Conservation (phyloP, 2,888 invertebrate species). For the Aspidapion aeneum region DNA sequence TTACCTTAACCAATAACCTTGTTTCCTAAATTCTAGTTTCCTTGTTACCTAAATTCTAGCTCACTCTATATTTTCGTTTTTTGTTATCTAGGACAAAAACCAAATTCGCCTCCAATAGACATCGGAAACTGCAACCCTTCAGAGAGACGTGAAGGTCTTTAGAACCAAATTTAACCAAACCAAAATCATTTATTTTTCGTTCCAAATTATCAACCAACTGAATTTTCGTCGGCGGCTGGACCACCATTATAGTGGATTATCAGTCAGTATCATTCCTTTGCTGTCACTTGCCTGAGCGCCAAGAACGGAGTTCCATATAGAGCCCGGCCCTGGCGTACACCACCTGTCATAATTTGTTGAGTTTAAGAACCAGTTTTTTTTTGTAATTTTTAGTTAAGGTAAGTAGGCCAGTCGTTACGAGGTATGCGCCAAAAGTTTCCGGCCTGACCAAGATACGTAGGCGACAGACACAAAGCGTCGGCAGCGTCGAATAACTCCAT, state of each 20-base stretch:
- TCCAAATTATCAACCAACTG: constrained; percentile 11
- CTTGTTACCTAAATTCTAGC: no score
- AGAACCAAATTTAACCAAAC: constrained; percentile 26
- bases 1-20: no score
- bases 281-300: background rate
- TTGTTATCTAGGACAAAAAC: constrained; percentile 75
- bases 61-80: no score
- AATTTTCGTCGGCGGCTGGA: no score
- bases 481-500: no score
- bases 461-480: no score
- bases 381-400: background rate
- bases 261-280: no score
- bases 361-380: background rate
- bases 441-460: no score
- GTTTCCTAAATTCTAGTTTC: no score
- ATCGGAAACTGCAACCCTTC: constrained; percentile 95
- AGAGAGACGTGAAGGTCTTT: constrained; percentile 88
- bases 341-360: background rate
- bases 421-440: no score
- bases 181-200: constrained; percentile 22
- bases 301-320: background rate
- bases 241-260: no score
- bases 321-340: background rate
- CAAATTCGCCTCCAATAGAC: constrained; percentile 96
- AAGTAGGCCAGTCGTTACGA: background rate